Base-by-base conservation (phyloP, 2,113 vertebrate genomes). In the Muscicapa adusta region DNA sequence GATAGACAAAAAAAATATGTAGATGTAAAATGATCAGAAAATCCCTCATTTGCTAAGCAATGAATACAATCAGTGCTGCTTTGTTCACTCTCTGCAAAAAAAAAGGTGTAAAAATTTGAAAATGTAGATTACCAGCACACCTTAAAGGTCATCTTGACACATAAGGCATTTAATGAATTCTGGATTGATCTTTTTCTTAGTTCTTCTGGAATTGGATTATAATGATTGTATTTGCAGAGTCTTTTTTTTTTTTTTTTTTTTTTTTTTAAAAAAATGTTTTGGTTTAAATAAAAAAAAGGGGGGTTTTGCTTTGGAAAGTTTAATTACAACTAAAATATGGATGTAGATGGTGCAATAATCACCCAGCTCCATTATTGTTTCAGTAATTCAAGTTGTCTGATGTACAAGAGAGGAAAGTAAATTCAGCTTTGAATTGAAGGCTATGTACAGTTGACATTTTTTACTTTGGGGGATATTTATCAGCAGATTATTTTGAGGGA, bases 141-240 rank as follows among this genome's bases (percentile, higher is more conserved):
- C 70, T 89, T 80, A 94, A 96, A 96, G 94, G 95, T 96, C 92
- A 84, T 56, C 84, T 38, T 91, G 87, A 71, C 89, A 86, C 33
- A 36, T 66, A 94, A 85, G 34, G 58, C 38, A 72, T 81, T 83
- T 91, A 96, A 94, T 82, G 75, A 94, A 91, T 90, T 95, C 53
- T 77, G 68, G 40, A 73, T 50, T 94, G 89, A 86, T 94, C 76
- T 77, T 94, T 88, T 73, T 72, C 71, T 88, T 86, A 74, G 26
- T 90, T 93, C 60, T 93, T 86, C 82, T 85, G 33, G 57, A 96
- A 92, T 10, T 84, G 61, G 50, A 78, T 89, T 91, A 93, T 76
- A 92, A 93, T 60, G 50, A 80, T 75, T 4, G 0, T 65, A 84
- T 93, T 96, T 95, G 43, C 54, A 78, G 7, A 54, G n/a, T 29